Percentiles rank a stretch among this genome's conserved stretches.
These are phyloP conservation scores for Aspidoscelis tigris DNA, from an alignment of 2,113 vertebrate species.

Conservation along the genomic window DNA sequence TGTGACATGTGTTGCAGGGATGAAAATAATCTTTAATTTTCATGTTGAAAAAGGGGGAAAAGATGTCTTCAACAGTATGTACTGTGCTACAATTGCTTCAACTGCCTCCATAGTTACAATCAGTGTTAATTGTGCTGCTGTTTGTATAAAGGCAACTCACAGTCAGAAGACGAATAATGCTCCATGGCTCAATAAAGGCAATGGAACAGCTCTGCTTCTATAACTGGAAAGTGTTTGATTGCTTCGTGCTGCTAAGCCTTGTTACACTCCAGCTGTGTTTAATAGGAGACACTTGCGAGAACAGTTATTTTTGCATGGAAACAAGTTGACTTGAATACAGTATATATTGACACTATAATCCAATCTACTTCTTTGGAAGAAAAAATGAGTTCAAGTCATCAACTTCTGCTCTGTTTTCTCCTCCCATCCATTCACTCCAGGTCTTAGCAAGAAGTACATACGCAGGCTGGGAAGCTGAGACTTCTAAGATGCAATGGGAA, in stretches of 20 bases:
- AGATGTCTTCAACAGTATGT: background rate
- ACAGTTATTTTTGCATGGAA: conserved; percentile 45
- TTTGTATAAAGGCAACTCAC: conserved; percentile 33
- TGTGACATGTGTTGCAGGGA: background rate
- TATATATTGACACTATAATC: conserved; percentile 30
- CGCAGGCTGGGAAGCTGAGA: background rate
- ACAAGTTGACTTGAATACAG: conserved; percentile 38
- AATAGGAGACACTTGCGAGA: conserved; percentile 27
- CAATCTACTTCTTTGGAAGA: conserved; percentile 36
- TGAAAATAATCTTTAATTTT: background rate
- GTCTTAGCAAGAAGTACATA: background rate
- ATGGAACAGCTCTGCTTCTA: conserved; percentile 12
- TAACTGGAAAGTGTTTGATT: conserved; percentile 39
- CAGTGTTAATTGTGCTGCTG: background rate
- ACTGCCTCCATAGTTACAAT: conserved; percentile 11
- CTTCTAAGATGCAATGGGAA: background rate
- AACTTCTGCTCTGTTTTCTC: background rate
- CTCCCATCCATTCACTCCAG: background rate
- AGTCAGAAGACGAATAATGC: conserved; percentile 36
- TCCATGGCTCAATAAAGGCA: background rate
- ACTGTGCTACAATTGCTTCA: background rate
- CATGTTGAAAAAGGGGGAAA: background rate
- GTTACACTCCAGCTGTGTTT: conserved; percentile 36
- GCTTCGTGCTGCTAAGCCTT: conserved; percentile 29
- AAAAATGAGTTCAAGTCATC: conserved; percentile 28